Evolutionary conservation across 2,888 invertebrate species (phyloP), one percentile per base, ranked within the genome.

Genomic region (Caenorhabditis parvicauda): DNA sequence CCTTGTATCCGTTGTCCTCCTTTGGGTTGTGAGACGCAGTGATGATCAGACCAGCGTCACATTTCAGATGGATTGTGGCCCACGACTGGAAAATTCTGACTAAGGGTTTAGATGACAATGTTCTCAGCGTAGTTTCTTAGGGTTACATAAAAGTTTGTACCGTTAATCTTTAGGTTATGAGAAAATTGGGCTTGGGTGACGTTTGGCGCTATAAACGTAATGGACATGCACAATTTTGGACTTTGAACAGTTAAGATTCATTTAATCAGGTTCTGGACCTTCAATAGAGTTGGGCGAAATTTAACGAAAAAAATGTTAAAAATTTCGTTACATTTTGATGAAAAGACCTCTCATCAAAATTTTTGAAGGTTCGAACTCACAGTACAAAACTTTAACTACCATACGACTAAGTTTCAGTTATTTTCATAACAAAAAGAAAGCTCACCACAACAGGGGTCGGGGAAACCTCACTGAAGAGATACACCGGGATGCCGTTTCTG

Each of bases 21-120:
- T 91, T 92, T 0, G 93, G 94, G 83, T 94, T 94, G 80, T 94
- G 94, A 0, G 92, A 93, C 0, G 94, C 94, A 0, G 94, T 95
- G 29, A 75, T 74, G 90, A 94, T 92, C 4, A 94, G 87, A 0
- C 94, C 94, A 37, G 89, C 90, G 1, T 88, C 87, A 53, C 90
- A 89, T 19, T 87, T 87, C 57, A 88, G 87, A 64, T 87, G 85
- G 2, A 86, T 84, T 0, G 93, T 89, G 0, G 88, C 87, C 83
- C 89, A 98, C 0, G 98, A 90, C 83, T 84, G 66, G 12, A 81
- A 72, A 22, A 6, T 22, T 1, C 12, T 24, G 25, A 9, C 14
- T 19, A 41, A 17, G 19, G 19, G 19, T 41, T n/a, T 1, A 35
- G 12, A 1, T 12, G 35, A 35, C 12, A 35, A 35, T 35, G n/a